Evolutionary conservation across 1,140 invertebrate species (phyloP).

Genomic region (Thalassaphorura encarpata): DNA sequence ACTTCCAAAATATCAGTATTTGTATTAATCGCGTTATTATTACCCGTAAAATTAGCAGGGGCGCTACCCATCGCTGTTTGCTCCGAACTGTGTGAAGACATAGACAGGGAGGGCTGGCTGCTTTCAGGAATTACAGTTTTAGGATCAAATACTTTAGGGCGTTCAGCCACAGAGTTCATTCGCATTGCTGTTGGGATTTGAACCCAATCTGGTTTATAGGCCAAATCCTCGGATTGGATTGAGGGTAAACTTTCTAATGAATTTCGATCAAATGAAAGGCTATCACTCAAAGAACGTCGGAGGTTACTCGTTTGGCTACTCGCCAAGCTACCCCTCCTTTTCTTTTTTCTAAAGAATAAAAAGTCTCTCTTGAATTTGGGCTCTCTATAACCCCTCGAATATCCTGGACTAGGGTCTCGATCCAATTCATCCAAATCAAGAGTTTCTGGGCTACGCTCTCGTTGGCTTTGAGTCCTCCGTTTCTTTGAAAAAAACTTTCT

Average conservation of each 20-base stretch:
- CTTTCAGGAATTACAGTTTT: not conserved
- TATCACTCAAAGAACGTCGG: constrained; percentile 21
- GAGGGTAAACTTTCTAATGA: constrained; percentile 30
- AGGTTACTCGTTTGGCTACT: not conserved
- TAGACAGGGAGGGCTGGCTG: not conserved
- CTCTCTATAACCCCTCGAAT: not conserved
- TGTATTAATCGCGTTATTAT: no score
- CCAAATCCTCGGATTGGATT: constrained; percentile 9
- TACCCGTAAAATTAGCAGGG: no score
- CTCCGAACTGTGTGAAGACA: not conserved
- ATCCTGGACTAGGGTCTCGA: constrained; percentile 14
- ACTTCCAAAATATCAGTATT: no score
- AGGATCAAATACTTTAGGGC: not conserved
- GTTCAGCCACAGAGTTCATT: no score
- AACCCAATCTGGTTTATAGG: constrained; percentile 4
- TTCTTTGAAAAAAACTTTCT: no score
- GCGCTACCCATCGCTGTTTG: no score
- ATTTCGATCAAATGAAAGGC: constrained; percentile 18
- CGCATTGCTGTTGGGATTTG: no score
- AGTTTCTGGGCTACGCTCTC: no score
- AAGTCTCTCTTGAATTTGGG: not conserved
- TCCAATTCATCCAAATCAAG: no score
- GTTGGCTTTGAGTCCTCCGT: no score
- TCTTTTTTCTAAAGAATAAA: not conserved
- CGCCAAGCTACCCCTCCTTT: not conserved